These are phyloP conservation scores for Phyllostomus hastatus DNA, from an alignment of 2,113 vertebrate species.

Conservation along the genomic window DNA sequence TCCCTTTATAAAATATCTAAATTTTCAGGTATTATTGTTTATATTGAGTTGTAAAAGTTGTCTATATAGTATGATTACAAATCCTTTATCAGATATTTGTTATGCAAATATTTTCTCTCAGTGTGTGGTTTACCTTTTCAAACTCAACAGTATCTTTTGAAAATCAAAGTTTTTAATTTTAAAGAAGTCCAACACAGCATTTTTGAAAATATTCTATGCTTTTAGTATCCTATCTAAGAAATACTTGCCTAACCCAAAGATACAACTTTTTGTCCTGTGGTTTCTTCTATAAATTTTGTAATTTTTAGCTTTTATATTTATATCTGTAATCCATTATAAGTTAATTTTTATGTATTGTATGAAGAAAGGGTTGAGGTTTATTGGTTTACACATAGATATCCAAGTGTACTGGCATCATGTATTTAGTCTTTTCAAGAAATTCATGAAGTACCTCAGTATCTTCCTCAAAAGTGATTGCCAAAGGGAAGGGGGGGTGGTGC, in stretches of 20 bases:
- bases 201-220: neutral
- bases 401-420: neutral
- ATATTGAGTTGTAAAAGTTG: neutral
- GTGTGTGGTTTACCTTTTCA: neutral
- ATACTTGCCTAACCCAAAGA: neutral
- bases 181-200: neutral
- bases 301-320: neutral
- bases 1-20: neutral
- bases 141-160: neutral
- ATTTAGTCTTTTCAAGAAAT: neutral
- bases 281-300: neutral
- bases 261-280: neutral
- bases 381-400: neutral
- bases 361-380: neutral
- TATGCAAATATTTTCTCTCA: neutral
- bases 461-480: neutral
- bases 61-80: neutral
- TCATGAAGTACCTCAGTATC: neutral
- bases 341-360: neutral
- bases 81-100: neutral
- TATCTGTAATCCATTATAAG: neutral
- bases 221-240: neutral
- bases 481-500: neutral
- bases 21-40: neutral
- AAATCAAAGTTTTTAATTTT: neutral